These are phyloP conservation scores for Asbolus verrucosus DNA, from an alignment of 1,140 invertebrate genomes.

Conservation along the genomic window DNA sequence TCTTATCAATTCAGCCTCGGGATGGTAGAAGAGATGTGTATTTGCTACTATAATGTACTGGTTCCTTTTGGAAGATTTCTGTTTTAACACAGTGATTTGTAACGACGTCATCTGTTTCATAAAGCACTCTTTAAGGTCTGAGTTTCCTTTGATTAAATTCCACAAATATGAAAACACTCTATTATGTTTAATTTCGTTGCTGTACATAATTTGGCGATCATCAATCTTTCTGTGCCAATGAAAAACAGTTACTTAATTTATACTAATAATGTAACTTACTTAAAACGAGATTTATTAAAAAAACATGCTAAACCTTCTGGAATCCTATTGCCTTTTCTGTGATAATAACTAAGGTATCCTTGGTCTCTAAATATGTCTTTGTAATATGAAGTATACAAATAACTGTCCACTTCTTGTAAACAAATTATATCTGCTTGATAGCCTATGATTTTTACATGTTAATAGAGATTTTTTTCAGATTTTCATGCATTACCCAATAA, in stretches of 20 bases:
- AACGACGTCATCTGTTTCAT: slow-evolving; percentile 73
- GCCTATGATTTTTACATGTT: slow-evolving; percentile 66
- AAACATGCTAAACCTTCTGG: slow-evolving; percentile 86
- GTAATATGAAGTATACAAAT: slow-evolving; percentile 75
- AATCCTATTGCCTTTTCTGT: slow-evolving; percentile 78
- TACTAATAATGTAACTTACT: slow-evolving; percentile 61
- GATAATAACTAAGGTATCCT: slow-evolving; percentile 68
- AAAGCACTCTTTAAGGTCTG: slow-evolving; percentile 72
- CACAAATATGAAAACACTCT: slow-evolving; percentile 70
- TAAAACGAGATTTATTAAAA: slow-evolving; percentile 73
- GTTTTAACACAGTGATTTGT: slow-evolving; percentile 72
- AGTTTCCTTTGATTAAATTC: slow-evolving; percentile 72
- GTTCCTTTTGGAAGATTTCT: slow-evolving; percentile 62
- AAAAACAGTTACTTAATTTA: neutral
- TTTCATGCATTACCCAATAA: slow-evolving; percentile 72
- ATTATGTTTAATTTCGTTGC: slow-evolving; percentile 66
- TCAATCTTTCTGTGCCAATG: slow-evolving; percentile 14
- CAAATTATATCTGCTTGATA: slow-evolving; percentile 92
- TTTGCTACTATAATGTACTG: slow-evolving; percentile 82
- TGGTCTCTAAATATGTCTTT: slow-evolving; percentile 59
- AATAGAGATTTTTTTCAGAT: neutral
- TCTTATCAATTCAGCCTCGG: slow-evolving; percentile 88
- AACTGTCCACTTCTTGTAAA: slow-evolving; percentile 90
- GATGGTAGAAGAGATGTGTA: slow-evolving; percentile 94
- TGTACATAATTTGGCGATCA: slow-evolving; percentile 34